Evolutionary conservation across 2,797 vertebrate genomes (phyloP).

Genomic region (Microctenopoma steveboyesi): DNA sequence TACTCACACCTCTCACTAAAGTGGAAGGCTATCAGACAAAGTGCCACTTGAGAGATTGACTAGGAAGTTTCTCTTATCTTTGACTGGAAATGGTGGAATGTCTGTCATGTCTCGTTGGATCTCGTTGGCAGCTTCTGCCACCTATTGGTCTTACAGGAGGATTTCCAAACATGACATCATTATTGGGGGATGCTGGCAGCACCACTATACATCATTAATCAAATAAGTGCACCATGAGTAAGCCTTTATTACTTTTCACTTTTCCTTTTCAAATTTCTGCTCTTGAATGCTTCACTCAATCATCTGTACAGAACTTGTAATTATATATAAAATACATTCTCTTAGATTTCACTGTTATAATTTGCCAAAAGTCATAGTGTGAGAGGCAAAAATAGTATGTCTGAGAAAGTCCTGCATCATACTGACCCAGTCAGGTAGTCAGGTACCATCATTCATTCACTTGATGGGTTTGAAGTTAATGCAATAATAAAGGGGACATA

Average conservation of each 20-base stretch:
- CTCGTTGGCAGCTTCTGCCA: constrained; percentile 80
- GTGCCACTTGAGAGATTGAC: constrained; percentile 81
- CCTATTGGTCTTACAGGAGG: constrained; percentile 80
- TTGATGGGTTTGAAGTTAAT: constrained; percentile 11
- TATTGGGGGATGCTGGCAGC: constrained; percentile 25
- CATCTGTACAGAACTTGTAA: not conserved
- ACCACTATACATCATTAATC: constrained; percentile 36
- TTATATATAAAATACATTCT: not conserved
- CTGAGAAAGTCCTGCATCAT: constrained; percentile 8
- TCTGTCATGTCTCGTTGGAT: constrained; percentile 59
- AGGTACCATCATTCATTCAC: constrained; percentile 21
- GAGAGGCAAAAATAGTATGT: constrained; percentile 8
- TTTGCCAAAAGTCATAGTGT: not conserved
- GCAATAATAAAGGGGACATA: constrained; percentile 19
- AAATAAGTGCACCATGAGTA: constrained; percentile 24
- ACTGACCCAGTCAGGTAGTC: constrained; percentile 12
- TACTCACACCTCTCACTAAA: constrained; percentile 73
- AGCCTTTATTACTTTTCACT: constrained; percentile 22
- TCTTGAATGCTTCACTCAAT: not conserved
- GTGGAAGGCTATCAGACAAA: constrained; percentile 82
- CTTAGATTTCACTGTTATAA: constrained; percentile 8
- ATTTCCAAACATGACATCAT: constrained; percentile 64
- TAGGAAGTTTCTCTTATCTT: constrained; percentile 77
- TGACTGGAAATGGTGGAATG: constrained; percentile 76
- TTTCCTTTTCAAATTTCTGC: constrained; percentile 3